These are phyloP conservation scores for Heliconius cydno DNA, from an alignment of 2,888 invertebrate genomes.

Conservation along the genomic window DNA sequence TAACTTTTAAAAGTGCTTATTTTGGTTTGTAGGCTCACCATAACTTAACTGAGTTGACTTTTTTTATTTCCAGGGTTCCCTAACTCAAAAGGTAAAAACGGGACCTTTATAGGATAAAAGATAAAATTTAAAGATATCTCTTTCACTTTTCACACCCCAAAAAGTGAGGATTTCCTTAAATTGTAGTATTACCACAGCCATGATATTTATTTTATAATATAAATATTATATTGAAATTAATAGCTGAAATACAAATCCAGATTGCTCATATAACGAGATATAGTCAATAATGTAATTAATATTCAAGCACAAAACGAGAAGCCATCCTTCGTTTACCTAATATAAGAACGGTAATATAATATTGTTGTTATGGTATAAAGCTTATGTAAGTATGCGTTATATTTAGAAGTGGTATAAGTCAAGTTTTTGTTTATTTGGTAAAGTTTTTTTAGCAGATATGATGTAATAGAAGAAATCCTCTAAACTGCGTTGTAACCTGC, in stretches of 20 bases:
- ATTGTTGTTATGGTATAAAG: neutral
- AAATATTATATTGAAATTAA: too few species aligned
- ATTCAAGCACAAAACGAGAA: neutral
- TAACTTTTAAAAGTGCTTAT: conserved; percentile 39
- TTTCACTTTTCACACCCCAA: too few species aligned
- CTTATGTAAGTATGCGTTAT: neutral
- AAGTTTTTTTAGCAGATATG: neutral
- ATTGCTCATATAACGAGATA: neutral
- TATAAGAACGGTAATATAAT: conserved; percentile 11
- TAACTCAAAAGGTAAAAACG: too few species aligned
- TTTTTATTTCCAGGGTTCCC: neutral
- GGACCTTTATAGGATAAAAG: too few species aligned
- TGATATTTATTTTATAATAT: neutral
- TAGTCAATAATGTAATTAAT: conserved; percentile 11
- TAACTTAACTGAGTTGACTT: conserved; percentile 4
- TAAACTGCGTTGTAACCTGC: too few species aligned
- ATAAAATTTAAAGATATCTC: too few species aligned
- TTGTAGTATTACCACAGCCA: neutral
- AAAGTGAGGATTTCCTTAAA: neutral
- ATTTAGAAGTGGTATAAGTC: conserved; percentile 6
- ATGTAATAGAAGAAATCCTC: too few species aligned
- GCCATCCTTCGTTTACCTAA: neutral
- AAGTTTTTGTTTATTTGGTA: too few species aligned
- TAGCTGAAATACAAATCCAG: neutral
- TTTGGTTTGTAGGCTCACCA: conserved; percentile 14